A percentile compares a stretch with the other conserved stretches of the same genome.
Conservation (phyloP, 2,797 vertebrate genomes). For the Argentina silus region DNA sequence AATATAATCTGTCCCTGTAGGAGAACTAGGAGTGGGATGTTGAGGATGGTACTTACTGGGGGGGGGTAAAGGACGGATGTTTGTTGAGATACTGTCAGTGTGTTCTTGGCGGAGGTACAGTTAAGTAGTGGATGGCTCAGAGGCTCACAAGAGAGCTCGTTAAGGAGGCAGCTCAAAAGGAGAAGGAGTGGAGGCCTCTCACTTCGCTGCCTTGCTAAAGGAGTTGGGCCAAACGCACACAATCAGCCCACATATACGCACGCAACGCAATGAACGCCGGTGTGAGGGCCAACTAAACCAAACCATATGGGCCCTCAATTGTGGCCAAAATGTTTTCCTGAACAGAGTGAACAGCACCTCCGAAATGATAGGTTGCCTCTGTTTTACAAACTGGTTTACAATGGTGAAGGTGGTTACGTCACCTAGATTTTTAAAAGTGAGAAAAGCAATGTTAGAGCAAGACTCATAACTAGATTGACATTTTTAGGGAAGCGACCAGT, state of each 20-base stretch:
- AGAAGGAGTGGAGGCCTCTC: constrained; percentile 60
- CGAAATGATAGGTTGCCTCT: constrained; percentile 35
- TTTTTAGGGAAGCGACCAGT: neutral
- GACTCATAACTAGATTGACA: constrained; percentile 14
- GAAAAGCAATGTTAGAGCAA: constrained; percentile 11
- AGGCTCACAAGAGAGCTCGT: constrained; percentile 72
- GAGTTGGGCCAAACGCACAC: constrained; percentile 18
- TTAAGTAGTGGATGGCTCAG: constrained; percentile 55
- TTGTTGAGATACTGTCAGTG: constrained; percentile 47
- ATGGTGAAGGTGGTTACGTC: constrained; percentile 15
- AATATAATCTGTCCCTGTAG: constrained; percentile 18
- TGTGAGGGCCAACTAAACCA: constrained; percentile 23
- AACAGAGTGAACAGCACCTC: constrained; percentile 21
- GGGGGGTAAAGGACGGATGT: constrained; percentile 6
- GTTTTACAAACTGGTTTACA: constrained; percentile 18
- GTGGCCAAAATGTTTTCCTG: neutral
- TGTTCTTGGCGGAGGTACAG: constrained; percentile 48
- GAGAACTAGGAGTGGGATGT: constrained; percentile 25
- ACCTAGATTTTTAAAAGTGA: constrained; percentile 9
- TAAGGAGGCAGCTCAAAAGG: constrained; percentile 58
- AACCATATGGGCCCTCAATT: neutral
- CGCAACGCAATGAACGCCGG: constrained; percentile 13
- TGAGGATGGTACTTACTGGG: constrained; percentile 24
- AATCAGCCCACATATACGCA: constrained; percentile 1
- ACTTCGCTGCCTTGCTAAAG: constrained; percentile 54